These are phyloP conservation scores for Cynoglossus semilaevis DNA, from an alignment of 2,113 vertebrate species.

Conservation along the genomic window DNA sequence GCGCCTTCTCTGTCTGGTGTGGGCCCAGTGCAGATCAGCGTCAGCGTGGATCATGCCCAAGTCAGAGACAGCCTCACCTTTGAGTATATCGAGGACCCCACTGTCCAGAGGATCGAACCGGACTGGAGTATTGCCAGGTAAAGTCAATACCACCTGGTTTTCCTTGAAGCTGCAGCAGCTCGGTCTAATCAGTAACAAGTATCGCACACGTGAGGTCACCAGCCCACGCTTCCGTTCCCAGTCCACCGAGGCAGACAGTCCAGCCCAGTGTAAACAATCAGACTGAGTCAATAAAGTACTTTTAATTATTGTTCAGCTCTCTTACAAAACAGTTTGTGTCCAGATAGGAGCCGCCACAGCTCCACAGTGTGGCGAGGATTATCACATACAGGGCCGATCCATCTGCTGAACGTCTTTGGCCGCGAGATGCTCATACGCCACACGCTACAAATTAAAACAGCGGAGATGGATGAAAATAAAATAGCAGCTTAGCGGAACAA, in stretches of 20 bases:
- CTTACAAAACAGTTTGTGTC: slow-evolving; percentile 58
- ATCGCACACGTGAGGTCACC: neutral
- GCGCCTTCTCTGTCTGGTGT: slow-evolving; percentile 86
- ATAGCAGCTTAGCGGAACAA: slow-evolving; percentile 39
- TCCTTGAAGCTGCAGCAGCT: too few relatives aligned
- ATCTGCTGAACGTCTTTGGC: slow-evolving; percentile 44
- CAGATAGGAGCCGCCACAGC: slow-evolving; percentile 46
- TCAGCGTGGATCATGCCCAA: slow-evolving; percentile 88
- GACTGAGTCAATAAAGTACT: slow-evolving; percentile 56
- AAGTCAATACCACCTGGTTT: neutral
- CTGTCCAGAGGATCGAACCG: slow-evolving; percentile 89
- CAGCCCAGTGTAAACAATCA: slow-evolving; percentile 35
- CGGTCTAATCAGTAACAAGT: neutral
- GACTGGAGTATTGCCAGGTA: slow-evolving; percentile 99
- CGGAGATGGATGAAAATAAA: slow-evolving; percentile 36
- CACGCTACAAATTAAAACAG: slow-evolving; percentile 39
- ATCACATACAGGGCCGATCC: slow-evolving; percentile 34
- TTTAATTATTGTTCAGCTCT: slow-evolving; percentile 52
- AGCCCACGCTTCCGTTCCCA: neutral
- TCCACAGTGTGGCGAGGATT: slow-evolving; percentile 27
- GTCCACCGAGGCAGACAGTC: slow-evolving; percentile 1
- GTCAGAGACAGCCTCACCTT: slow-evolving; percentile 85
- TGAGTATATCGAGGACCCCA: slow-evolving; percentile 95
- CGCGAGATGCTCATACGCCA: slow-evolving; percentile 19
- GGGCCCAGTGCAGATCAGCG: slow-evolving; percentile 84